These are phyloP conservation scores for Acholoe squamosa DNA, from an alignment of 2,888 invertebrate species.

Conservation along the genomic window DNA sequence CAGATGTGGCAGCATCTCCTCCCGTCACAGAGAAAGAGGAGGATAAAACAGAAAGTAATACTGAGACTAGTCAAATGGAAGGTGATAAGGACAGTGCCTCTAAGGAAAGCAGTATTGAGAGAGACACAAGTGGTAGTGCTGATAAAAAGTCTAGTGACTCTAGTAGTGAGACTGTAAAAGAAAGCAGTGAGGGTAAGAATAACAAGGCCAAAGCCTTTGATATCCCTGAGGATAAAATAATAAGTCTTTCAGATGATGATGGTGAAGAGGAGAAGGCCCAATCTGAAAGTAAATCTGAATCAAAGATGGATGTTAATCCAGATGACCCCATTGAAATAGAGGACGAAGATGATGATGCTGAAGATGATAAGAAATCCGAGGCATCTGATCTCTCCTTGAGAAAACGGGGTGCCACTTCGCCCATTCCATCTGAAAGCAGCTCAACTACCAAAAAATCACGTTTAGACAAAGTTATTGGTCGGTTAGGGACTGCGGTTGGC, in stretches of 20 bases:
- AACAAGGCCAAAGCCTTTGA: slow-evolving; percentile 1
- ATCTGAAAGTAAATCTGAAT: neutral
- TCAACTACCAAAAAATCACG: slow-evolving; percentile 36
- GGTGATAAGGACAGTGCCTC: neutral
- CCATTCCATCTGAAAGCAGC: neutral
- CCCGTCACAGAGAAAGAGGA: neutral
- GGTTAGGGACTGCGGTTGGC: neutral
- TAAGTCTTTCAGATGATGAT: neutral
- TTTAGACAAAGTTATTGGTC: slow-evolving; percentile 25
- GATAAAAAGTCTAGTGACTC: neutral
- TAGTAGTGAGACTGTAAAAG: neutral
- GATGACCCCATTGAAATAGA: slow-evolving; percentile 30
- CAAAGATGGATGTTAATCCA: neutral
- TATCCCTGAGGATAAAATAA: neutral
- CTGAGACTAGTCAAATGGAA: neutral
- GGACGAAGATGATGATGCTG: neutral
- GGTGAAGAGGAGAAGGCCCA: neutral
- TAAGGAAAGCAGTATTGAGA: neutral
- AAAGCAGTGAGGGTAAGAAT: neutral
- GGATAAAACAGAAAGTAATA: neutral
- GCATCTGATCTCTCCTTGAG: neutral
- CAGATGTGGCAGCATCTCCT: neutral
- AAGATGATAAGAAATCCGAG: neutral
- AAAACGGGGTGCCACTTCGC: neutral
- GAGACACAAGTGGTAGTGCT: neutral